These are phyloP conservation scores for Corydoras maculifer DNA, from an alignment of 2,113 vertebrate species.

Conservation along the genomic window DNA sequence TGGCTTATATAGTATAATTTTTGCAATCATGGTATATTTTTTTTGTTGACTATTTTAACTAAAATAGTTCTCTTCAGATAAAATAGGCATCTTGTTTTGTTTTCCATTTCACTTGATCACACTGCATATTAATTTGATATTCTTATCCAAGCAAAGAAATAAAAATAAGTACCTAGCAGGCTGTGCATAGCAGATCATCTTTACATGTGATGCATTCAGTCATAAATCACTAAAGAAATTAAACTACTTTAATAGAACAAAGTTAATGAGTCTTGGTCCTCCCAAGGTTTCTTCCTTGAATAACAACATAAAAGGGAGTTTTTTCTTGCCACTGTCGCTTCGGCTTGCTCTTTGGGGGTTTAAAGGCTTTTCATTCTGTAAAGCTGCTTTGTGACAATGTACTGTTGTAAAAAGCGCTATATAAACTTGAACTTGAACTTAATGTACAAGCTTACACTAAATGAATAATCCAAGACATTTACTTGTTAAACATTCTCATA, in stretches of 20 bases:
- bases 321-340: no score
- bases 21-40: no score
- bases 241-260: slow-evolving; percentile 2
- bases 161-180: slow-evolving; percentile 23
- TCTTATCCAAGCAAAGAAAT: slow-evolving; percentile 23
- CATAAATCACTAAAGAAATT: slow-evolving; percentile 26
- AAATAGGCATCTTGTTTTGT: slow-evolving; percentile 44
- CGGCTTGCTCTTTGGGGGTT: no score
- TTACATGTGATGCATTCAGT: slow-evolving; percentile 23
- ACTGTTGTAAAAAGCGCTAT: no score
- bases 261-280: background rate
- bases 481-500: no score
- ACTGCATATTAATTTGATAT: slow-evolving; percentile 35
- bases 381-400: no score
- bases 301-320: no score
- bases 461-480: no score
- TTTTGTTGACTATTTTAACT: slow-evolving; percentile 33
- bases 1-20: no score
- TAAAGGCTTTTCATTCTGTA: no score
- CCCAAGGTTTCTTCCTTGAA: no score
- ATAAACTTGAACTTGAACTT: no score
- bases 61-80: slow-evolving; percentile 38
- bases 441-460: background rate
- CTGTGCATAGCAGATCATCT: slow-evolving; percentile 14
- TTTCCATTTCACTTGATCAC: slow-evolving; percentile 37